phyloP scores from a whole-genome alignment of 2,797 vertebrate genomes.

The Rousettus madagascariensis region DNA sequence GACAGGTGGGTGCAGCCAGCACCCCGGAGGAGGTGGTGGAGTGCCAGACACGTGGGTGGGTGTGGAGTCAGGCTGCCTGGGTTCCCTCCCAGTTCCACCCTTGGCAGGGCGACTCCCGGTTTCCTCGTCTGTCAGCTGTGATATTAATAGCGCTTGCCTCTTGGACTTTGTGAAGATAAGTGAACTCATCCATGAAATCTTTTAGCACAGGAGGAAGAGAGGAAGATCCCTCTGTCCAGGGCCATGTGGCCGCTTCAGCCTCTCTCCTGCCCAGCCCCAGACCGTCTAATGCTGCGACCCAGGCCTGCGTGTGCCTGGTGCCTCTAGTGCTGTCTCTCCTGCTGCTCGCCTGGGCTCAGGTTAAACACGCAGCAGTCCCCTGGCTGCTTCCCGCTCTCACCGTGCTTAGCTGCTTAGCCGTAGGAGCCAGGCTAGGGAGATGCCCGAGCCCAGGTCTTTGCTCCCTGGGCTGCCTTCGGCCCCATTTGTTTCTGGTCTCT shows the following conservation, averaged over 20 bases:
- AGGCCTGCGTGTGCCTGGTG: accelerated
- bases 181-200: background rate
- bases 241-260: accelerated
- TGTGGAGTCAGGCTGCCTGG: background rate
- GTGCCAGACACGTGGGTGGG: background rate
- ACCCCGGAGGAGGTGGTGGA: background rate
- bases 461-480: background rate
- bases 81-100: background rate
- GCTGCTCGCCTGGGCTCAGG: background rate
- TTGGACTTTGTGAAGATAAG: background rate
- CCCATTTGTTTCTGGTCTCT: background rate
- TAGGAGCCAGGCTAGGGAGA: background rate
- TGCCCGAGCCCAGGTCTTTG: too few species aligned
- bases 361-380: background rate
- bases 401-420: too few species aligned
- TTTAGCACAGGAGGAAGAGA: background rate
- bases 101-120: background rate
- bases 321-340: background rate
- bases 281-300: accelerated
- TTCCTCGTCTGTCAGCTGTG: background rate
- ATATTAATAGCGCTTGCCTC: background rate
- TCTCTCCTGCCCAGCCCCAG: background rate
- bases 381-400: background rate
- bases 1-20: background rate
- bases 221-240: background rate